These are phyloP conservation scores for Eristalis intricaria DNA, from an alignment of 2,888 invertebrate species.

Conservation along the genomic window DNA sequence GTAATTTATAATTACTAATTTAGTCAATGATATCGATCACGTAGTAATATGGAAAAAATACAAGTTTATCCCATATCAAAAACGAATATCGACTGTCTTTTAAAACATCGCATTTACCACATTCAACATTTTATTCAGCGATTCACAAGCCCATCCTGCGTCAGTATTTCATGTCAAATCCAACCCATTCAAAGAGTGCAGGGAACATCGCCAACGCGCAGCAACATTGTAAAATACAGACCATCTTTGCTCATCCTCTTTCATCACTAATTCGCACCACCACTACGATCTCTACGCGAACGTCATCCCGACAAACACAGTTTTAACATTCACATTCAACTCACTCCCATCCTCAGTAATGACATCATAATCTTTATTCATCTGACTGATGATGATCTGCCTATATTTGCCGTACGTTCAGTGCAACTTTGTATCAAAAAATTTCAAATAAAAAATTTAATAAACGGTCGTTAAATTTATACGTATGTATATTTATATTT, in stretches of 20 bases:
- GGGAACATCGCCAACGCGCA: conserved; percentile 22
- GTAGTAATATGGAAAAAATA: neutral
- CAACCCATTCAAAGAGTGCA: conserved; percentile 25
- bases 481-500: conserved; percentile 69
- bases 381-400: conserved; percentile 63
- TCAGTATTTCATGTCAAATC: neutral
- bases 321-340: conserved; percentile 43
- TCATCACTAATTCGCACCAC: conserved; percentile 4
- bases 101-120: neutral
- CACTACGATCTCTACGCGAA: conserved; percentile 23
- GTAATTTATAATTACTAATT: too few relatives aligned
- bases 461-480: conserved; percentile 80
- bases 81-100: neutral
- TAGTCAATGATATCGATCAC: too few relatives aligned
- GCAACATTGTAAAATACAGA: conserved; percentile 59
- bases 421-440: conserved; percentile 74
- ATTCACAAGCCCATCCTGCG: neutral
- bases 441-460: conserved; percentile 81
- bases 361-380: conserved; percentile 71
- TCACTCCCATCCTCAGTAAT: conserved; percentile 32
- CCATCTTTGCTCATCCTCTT: conserved; percentile 17
- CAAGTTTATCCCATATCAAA: neutral
- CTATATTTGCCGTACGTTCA: conserved; percentile 46
- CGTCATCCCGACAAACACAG: conserved; percentile 11
- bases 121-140: neutral